Evolutionary conservation across 2,888 invertebrate genomes (phyloP).

Genomic region (Plemyria rubiginata): DNA sequence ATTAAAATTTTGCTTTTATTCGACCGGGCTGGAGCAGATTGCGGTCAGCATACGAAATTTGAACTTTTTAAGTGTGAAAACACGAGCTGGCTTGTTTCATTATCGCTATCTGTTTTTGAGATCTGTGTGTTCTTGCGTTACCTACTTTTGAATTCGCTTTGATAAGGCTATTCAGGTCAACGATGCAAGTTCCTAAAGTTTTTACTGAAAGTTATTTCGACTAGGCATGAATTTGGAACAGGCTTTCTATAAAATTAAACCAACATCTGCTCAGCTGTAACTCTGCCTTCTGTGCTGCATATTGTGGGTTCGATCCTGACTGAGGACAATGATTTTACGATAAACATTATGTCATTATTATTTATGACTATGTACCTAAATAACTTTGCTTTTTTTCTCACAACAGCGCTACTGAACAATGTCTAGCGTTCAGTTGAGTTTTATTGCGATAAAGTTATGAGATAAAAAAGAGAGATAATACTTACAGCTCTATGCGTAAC

Average conservation of each 20-base stretch:
- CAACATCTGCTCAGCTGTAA: not conserved
- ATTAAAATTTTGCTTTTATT: slow-evolving; percentile 65
- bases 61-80: slow-evolving; percentile 46
- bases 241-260: not conserved
- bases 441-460: too few relatives aligned
- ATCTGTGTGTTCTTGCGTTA: slow-evolving; percentile 46
- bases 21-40: slow-evolving; percentile 54
- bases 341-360: too few relatives aligned
- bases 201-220: slow-evolving; percentile 4
- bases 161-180: slow-evolving; percentile 24
- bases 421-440: too few relatives aligned
- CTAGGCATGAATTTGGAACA: slow-evolving; percentile 1
- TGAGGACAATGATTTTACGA: too few relatives aligned
- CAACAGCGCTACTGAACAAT: too few relatives aligned
- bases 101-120: slow-evolving; percentile 54
- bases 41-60: slow-evolving; percentile 60
- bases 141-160: slow-evolving; percentile 29
- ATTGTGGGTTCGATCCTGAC: too few relatives aligned
- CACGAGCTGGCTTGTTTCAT: slow-evolving; percentile 45
- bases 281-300: too few relatives aligned
- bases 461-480: slow-evolving; percentile 39
- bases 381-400: too few relatives aligned
- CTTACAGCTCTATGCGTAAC: slow-evolving; percentile 80
- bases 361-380: too few relatives aligned
- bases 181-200: slow-evolving; percentile 24